Percentiles rank a stretch among this genome's conserved stretches.
These are phyloP conservation scores for Sula dactylatra DNA, from an alignment of 2,113 vertebrate genomes.

Conservation along the genomic window DNA sequence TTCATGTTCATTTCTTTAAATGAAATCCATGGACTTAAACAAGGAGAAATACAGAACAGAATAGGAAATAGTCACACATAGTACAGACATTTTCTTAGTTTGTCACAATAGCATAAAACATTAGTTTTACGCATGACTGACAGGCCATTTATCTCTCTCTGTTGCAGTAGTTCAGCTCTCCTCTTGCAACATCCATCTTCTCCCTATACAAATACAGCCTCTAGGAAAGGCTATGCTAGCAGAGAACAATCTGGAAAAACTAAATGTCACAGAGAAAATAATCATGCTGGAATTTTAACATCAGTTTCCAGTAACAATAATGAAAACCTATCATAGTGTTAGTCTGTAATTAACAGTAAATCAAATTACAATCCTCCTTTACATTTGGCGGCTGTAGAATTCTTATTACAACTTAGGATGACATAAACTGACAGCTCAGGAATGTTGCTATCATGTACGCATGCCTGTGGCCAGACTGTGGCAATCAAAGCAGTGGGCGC, in stretches of 20 bases:
- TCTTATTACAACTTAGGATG: not conserved
- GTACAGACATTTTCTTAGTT: not conserved
- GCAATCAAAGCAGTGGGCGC: not conserved
- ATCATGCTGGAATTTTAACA: not conserved
- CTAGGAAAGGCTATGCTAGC: not conserved
- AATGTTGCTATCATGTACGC: not conserved
- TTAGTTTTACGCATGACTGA: not conserved
- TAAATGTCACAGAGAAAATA: not conserved
- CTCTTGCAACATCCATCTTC: not conserved
- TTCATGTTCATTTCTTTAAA: not conserved
- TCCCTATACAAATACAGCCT: not conserved
- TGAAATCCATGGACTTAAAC: not conserved
- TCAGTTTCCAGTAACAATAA: not conserved
- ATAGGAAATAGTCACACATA: not conserved
- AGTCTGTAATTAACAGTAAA: not conserved
- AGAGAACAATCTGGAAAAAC: not conserved
- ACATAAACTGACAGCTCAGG: not conserved
- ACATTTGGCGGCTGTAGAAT: not conserved
- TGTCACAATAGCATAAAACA: not conserved
- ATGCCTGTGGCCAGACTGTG: not conserved
- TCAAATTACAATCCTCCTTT: not conserved
- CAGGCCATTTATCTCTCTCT: not conserved
- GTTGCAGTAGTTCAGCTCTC: not conserved
- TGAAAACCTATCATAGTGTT: not conserved
- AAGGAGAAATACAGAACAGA: not conserved